These are phyloP conservation scores for Chaetodon trifasciatus DNA, from an alignment of 2,797 vertebrate species.

Conservation along the genomic window DNA sequence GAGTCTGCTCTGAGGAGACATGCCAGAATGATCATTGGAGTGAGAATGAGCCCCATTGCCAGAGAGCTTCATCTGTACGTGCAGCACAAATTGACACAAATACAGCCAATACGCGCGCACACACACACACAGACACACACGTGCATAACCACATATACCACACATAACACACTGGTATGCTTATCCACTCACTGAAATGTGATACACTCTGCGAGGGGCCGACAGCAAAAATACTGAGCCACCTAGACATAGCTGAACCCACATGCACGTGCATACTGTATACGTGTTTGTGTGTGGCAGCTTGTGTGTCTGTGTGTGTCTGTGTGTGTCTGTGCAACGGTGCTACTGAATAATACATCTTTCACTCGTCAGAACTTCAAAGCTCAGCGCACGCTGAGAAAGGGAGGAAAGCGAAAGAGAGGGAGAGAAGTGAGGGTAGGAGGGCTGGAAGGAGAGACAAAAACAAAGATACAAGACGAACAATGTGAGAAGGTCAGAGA, in stretches of 20 bases:
- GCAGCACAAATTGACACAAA: conserved; percentile 66
- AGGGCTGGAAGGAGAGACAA: conserved; percentile 58
- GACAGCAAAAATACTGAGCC: conserved; percentile 46
- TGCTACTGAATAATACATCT: conserved; percentile 89
- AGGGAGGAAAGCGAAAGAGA: conserved; percentile 56
- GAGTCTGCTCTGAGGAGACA: conserved; percentile 79
- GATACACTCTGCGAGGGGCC: conserved; percentile 65
- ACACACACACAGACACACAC: conserved; percentile 19
- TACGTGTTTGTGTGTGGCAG: too few species aligned
- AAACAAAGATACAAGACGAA: conserved; percentile 70
- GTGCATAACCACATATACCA: conserved; percentile 34
- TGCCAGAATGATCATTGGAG: conserved; percentile 79
- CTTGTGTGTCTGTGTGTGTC: conserved; percentile 26
- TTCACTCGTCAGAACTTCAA: conserved; percentile 82
- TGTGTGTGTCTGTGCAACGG: conserved; percentile 68
- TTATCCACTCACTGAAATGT: conserved; percentile 61
- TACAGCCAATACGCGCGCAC: conserved; percentile 33
- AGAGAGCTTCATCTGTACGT: conserved; percentile 62
- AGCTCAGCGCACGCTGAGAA: conserved; percentile 76
- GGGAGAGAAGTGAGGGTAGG: conserved; percentile 50
- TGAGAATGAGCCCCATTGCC: conserved; percentile 76
- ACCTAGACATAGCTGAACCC: conserved; percentile 43
- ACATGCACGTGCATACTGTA: conserved; percentile 25
- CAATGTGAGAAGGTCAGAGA: conserved; percentile 74
- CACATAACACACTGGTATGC: conserved; percentile 41